Conservation (phyloP, 2,797 vertebrate genomes). For the Pelobates cultripes region DNA sequence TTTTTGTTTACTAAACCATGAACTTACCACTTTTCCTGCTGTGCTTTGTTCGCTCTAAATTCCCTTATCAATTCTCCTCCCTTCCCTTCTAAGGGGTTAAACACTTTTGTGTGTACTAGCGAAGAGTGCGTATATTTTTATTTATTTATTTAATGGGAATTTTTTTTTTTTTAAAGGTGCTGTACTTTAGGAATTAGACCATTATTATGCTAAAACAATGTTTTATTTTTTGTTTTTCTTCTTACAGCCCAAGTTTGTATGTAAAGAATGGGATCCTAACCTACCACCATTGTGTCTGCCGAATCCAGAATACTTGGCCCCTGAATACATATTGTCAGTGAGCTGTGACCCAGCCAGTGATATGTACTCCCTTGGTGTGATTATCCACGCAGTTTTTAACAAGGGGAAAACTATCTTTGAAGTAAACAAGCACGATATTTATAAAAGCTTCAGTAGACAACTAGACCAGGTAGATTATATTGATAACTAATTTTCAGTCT, state of each 20-base stretch:
- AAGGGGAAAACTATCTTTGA: constrained; percentile 95
- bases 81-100: too few relatives aligned
- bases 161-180: not conserved
- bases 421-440: constrained; percentile 97
- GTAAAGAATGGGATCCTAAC: constrained; percentile 98
- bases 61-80: too few relatives aligned
- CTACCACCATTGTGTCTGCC: constrained; percentile 93
- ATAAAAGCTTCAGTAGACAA: constrained; percentile 97
- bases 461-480: constrained; percentile 87
- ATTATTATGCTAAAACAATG: not conserved
- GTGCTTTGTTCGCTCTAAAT: too few relatives aligned
- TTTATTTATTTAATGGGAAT: not conserved
- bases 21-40: too few relatives aligned
- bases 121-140: not conserved
- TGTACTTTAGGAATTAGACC: not conserved
- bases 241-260: constrained; percentile 86
- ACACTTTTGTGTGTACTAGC: too few relatives aligned
- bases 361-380: constrained; percentile 95
- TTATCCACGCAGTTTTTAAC: constrained; percentile 93
- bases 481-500: too few relatives aligned
- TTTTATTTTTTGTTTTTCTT: constrained; percentile 12
- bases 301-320: constrained; percentile 95
- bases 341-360: constrained; percentile 96
- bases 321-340: constrained; percentile 96
- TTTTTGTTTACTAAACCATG: too few relatives aligned